These are phyloP conservation scores for Trematocara variabile DNA, from an alignment of 2,113 vertebrate genomes.

Conservation along the genomic window DNA sequence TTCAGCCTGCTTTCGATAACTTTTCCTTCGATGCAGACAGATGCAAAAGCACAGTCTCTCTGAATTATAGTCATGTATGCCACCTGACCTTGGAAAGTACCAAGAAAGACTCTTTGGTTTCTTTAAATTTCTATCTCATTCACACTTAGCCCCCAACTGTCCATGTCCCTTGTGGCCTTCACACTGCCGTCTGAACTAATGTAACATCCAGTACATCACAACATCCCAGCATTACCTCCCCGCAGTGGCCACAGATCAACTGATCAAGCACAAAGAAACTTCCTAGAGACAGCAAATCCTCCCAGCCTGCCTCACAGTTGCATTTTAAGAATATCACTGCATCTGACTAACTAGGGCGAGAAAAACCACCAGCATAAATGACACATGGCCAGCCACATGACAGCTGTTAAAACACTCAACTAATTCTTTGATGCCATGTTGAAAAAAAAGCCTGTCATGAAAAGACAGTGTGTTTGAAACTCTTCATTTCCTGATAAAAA, in stretches of 20 bases:
- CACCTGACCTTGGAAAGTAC: constrained; percentile 31
- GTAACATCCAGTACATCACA: constrained; percentile 8
- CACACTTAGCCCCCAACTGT: constrained; percentile 6
- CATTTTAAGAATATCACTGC: neutral
- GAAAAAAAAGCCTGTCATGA: neutral
- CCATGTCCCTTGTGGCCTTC: neutral
- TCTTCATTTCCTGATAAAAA: neutral
- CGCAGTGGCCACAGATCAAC: neutral
- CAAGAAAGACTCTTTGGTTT: neutral
- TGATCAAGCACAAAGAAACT: constrained; percentile 13
- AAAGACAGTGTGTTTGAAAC: neutral
- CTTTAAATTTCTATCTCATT: constrained; percentile 2
- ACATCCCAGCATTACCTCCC: neutral
- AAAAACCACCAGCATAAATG: neutral
- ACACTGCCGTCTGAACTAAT: constrained; percentile 9
- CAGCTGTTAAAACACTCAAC: neutral
- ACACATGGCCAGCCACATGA: neutral
- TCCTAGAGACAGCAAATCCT: neutral
- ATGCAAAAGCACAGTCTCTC: constrained; percentile 10
- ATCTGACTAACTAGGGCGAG: neutral
- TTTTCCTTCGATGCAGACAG: neutral
- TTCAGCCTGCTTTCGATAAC: neutral
- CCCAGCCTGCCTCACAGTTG: neutral
- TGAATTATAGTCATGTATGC: constrained; percentile 16
- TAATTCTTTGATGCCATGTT: neutral